A percentile compares a stretch with the other conserved stretches of the same genome.
Evolutionary conservation across 2,797 vertebrate species (phyloP).

Genomic region (Dipus sagitta): DNA sequence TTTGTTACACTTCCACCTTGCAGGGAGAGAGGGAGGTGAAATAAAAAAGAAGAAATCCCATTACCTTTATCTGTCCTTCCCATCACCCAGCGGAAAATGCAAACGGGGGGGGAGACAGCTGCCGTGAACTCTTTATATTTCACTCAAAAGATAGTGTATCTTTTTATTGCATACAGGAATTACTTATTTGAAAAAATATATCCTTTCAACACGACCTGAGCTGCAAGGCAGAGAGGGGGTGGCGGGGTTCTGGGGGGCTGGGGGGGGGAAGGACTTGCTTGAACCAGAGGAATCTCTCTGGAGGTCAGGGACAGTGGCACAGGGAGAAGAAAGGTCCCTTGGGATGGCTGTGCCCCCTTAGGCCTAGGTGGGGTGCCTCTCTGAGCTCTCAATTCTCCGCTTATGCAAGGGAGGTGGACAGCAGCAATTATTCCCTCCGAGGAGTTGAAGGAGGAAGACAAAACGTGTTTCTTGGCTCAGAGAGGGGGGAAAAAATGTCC

Average conservation of each 20-base stretch:
- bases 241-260: conserved; percentile 64
- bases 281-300: conserved; percentile 52
- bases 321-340: background rate
- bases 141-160: conserved; percentile 88
- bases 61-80: conserved; percentile 92
- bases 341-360: background rate
- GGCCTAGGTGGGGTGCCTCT: background rate
- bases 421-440: background rate
- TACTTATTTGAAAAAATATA: conserved; percentile 82
- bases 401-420: background rate
- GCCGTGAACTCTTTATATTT: conserved; percentile 90
- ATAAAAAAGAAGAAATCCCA: conserved; percentile 89
- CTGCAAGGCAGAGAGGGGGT: conserved; percentile 30
- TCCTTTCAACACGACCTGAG: conserved; percentile 74
- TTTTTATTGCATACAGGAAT: conserved; percentile 87
- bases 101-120: conserved; percentile 88
- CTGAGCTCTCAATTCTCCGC: background rate
- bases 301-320: background rate
- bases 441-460: background rate
- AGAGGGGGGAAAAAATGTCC: background rate
- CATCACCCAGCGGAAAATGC: conserved; percentile 89
- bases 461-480: background rate
- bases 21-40: conserved; percentile 83
- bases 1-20: conserved; percentile 89
- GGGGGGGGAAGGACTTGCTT: conserved; percentile 33